These are phyloP conservation scores for Potamarius usumacintae DNA, from an alignment of 2,113 vertebrate genomes.

Conservation along the genomic window DNA sequence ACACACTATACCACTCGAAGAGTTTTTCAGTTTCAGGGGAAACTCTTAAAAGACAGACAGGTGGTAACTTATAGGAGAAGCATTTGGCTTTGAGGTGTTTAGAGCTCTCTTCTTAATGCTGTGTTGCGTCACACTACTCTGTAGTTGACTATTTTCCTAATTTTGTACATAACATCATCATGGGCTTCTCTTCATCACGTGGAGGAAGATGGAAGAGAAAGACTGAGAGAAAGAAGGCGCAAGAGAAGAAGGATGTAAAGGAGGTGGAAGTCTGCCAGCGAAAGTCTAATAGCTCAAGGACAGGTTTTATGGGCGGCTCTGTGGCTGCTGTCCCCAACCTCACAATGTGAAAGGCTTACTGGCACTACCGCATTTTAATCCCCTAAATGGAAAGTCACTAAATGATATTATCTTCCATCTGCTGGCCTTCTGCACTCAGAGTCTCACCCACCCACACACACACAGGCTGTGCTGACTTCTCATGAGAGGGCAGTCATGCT, in stretches of 20 bases:
- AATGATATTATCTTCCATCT: slow-evolving; percentile 66
- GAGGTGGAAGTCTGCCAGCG: slow-evolving; percentile 21
- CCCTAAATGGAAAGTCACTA: slow-evolving; percentile 63
- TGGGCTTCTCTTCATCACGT: not conserved
- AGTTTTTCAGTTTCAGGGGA: no score
- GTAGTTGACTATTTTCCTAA: not conserved
- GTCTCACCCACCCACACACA: not conserved
- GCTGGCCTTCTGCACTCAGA: slow-evolving; percentile 47
- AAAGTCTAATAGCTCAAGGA: slow-evolving; percentile 51
- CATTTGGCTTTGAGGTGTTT: not conserved
- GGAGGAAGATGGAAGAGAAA: not conserved
- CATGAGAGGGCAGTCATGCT: slow-evolving; percentile 45
- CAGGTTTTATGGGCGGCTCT: slow-evolving; percentile 16
- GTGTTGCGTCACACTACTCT: not conserved
- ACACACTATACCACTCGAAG: no score
- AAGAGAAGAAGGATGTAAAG: not conserved
- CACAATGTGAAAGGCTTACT: slow-evolving; percentile 58
- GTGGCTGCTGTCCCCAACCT: slow-evolving; percentile 41
- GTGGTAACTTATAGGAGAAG: not conserved
- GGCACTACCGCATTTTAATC: slow-evolving; percentile 60
- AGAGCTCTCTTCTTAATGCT: not conserved
- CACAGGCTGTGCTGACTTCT: slow-evolving; percentile 4
- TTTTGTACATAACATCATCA: not conserved
- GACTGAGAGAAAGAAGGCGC: not conserved
- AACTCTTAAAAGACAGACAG: no score